Evolutionary conservation across 2,888 invertebrate genomes (phyloP), one percentile per base, ranked within the genome.

Genomic region (Ariolimax columbianus): DNA sequence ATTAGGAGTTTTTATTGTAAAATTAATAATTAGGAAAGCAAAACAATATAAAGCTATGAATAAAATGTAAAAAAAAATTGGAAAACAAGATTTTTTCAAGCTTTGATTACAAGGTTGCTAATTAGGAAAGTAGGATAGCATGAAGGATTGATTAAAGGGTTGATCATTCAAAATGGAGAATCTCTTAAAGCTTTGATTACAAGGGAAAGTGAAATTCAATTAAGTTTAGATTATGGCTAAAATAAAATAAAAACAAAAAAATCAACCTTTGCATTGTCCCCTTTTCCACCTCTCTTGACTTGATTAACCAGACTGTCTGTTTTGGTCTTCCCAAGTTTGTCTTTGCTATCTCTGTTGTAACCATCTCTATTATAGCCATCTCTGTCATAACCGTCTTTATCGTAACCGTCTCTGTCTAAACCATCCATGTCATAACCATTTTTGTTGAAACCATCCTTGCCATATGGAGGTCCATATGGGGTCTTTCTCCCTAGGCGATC

Each of bases 231-330:
- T 51, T 17, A 51, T 51, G 17, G 26, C 26, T 33, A 17, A 17
- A 47, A 43, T 55, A 19, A 19, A 51, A 47, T 47, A 17, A n/a
- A 51, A 30, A 68, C 11, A 26, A 51, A 47, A 75, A 51, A 33
- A 51, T 14, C n/a, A 47, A 55, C 75, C 40, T 72, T 59, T 40
- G 40, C 43, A 19, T 14, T 19, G n/a, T 63, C 66, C 30, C 66
- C 68, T 17, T 17, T 59, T 11, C 51, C 9, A 19, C 72, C 33
- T 59, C 73, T 73, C 30, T 68, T 82, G 66, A 66, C 66, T 51
- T 86, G 70, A 23, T 68, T 51, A 72, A 86, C 83, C 70, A 84
- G 84, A 30, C 87, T 87, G 85, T 85, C 81, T 87, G 86, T 26
- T n/a, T 11, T 40, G 40, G 72, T 26, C 40, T 40, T 72, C 26